Evolutionary conservation across 53 echinoderm and acorn worm species (phyloP).

Genomic region (Glandiceps talaboti): DNA sequence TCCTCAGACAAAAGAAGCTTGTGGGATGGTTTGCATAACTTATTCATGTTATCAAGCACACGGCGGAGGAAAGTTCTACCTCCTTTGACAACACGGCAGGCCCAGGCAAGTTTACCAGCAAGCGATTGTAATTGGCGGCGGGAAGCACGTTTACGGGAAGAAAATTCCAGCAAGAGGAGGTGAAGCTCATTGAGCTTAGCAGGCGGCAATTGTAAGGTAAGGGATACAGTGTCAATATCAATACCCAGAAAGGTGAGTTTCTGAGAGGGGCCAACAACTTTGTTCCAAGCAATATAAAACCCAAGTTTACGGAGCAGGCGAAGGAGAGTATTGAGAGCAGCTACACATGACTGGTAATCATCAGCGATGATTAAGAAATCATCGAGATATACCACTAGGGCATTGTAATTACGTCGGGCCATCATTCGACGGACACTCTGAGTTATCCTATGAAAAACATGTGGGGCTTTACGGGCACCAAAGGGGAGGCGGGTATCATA

Average conservation of each 20-base stretch:
- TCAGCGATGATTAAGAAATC: too few species aligned
- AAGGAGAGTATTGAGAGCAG: too few species aligned
- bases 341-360: too few species aligned
- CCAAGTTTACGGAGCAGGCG: too few species aligned
- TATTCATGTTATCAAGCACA: not conserved
- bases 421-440: too few species aligned
- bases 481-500: too few species aligned
- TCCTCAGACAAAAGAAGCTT: constrained; percentile 5
- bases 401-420: too few species aligned
- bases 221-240: not conserved
- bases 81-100: not conserved
- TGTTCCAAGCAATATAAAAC: too few species aligned
- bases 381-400: too few species aligned
- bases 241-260: not conserved
- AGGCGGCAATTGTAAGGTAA: not conserved
- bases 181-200: not conserved
- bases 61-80: not conserved
- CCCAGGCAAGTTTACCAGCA: not conserved
- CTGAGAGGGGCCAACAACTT: constrained; percentile 7
- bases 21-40: not conserved
- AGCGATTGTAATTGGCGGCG: not conserved
- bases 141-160: not conserved
- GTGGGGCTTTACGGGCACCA: too few species aligned
- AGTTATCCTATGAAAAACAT: too few species aligned
- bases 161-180: not conserved